Conservation (phyloP, 2,113 vertebrate genomes). For the Corvus hawaiiensis region DNA sequence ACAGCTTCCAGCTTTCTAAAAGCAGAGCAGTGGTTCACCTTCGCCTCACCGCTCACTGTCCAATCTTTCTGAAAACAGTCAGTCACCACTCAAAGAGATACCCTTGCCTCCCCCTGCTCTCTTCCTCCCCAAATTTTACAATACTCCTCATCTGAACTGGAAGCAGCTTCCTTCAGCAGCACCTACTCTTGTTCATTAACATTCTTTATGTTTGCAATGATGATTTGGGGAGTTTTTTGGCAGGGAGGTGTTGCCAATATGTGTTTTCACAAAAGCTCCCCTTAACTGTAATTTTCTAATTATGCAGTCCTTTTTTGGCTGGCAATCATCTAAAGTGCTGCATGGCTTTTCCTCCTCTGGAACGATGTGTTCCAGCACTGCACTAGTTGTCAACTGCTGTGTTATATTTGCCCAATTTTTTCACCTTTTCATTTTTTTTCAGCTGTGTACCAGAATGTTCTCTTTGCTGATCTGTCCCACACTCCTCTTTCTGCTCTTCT, state of each 20-base stretch:
- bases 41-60: neutral
- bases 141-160: neutral
- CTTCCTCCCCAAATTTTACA: neutral
- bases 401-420: neutral
- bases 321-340: neutral
- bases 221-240: neutral
- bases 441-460: neutral
- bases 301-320: neutral
- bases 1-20: neutral
- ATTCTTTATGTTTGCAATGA: neutral
- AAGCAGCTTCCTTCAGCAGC: neutral
- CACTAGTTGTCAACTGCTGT: neutral
- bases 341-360: neutral
- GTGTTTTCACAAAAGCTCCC: neutral
- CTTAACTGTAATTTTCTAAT: neutral
- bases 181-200: neutral
- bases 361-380: accelerated
- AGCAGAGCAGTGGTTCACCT: neutral
- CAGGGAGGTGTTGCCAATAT: accelerated
- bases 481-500: neutral
- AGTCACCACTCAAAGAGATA: neutral
- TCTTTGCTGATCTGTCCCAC: neutral
- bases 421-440: neutral
- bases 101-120: neutral
- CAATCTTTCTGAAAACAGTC: neutral